phyloP scores from a whole-genome alignment of 2,797 vertebrate genomes.

The Scyliorhinus canicula region DNA sequence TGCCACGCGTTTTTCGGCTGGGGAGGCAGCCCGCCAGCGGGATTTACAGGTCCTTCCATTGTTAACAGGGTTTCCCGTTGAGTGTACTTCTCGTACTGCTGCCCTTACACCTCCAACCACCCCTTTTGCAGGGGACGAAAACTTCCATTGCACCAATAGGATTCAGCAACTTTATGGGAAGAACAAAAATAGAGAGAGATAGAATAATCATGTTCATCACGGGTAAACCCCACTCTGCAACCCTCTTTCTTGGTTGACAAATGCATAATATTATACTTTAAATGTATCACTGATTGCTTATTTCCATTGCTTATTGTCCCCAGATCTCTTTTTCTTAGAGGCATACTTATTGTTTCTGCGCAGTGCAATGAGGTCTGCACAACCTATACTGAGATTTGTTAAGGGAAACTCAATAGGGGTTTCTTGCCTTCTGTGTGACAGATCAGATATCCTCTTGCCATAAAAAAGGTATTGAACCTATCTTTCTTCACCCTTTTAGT shows the following conservation, averaged over 20 bases:
- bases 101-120: too few species aligned
- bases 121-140: background rate
- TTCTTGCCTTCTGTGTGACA: background rate
- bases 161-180: background rate
- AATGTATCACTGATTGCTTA: background rate
- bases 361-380: background rate
- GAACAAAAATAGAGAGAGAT: background rate
- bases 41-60: too few species aligned
- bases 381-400: background rate
- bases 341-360: background rate
- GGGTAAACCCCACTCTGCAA: background rate
- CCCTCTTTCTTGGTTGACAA: background rate
- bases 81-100: too few species aligned
- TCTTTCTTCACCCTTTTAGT: background rate
- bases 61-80: too few species aligned
- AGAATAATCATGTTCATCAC: background rate
- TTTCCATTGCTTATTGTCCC: background rate
- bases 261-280: background rate
- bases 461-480: background rate
- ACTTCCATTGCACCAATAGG: background rate
- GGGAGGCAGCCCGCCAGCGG: too few species aligned
- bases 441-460: background rate
- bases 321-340: background rate
- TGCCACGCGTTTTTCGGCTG: too few species aligned
- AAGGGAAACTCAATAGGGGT: background rate